phyloP scores from a whole-genome alignment of 2,888 invertebrate species.

The Pterobdella sp. region DNA sequence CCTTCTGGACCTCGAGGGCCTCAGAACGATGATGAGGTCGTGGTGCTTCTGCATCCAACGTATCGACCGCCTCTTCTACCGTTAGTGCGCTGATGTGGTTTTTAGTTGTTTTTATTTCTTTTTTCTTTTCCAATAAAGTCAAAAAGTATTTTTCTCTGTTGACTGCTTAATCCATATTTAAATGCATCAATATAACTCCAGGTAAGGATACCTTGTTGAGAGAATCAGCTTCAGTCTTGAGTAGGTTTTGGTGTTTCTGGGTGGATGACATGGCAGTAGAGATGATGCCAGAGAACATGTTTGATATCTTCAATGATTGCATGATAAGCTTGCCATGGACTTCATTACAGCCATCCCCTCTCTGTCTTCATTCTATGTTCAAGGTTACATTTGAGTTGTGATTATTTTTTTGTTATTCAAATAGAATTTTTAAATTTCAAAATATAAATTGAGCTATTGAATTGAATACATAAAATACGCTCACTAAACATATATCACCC shows the following conservation, averaged over 20 bases:
- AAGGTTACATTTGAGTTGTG: conserved; percentile 37
- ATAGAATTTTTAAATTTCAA: background rate
- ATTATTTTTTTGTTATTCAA: background rate
- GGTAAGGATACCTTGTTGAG: too few species aligned
- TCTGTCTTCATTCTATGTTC: conserved; percentile 62
- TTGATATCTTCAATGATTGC: conserved; percentile 59
- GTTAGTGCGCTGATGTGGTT: too few species aligned
- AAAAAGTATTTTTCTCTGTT: background rate
- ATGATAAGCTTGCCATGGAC: conserved; percentile 65
- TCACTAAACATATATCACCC: background rate
- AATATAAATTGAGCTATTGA: background rate
- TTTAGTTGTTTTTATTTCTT: too few species aligned
- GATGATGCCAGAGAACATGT: conserved; percentile 59
- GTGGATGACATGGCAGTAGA: conserved; percentile 61
- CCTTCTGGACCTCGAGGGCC: background rate
- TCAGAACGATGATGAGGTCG: background rate
- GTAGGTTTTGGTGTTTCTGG: conserved; percentile 57
- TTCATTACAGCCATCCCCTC: conserved; percentile 61
- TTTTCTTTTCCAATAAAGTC: background rate
- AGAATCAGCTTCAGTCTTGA: too few species aligned
- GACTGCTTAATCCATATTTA: background rate
- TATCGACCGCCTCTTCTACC: too few species aligned
- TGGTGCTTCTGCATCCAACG: background rate
- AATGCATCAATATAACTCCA: background rate
- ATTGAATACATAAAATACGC: background rate